phyloP scores from a whole-genome alignment of 2,797 vertebrate genomes.

The Sebastes variabilis region DNA sequence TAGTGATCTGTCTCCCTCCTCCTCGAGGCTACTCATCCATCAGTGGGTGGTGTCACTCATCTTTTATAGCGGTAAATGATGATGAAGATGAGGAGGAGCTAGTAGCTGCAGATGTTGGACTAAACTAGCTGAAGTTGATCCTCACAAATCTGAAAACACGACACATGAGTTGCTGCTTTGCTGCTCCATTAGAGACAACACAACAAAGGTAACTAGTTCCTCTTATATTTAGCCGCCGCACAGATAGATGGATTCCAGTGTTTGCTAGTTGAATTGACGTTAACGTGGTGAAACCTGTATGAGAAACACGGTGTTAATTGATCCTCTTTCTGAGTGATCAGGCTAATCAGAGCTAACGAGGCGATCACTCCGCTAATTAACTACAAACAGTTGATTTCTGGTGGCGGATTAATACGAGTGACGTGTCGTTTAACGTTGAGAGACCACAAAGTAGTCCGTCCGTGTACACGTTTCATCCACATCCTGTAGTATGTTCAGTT shows the following conservation, averaged over 20 bases:
- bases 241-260: not conserved
- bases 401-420: no score
- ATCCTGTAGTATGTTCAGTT: no score
- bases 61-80: not conserved
- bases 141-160: rapidly evolving
- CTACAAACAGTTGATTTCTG: no score
- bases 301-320: not conserved
- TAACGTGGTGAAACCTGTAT: not conserved
- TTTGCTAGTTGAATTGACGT: rapidly evolving
- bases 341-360: constrained; percentile 1
- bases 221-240: no score
- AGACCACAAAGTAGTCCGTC: not conserved
- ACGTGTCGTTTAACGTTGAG: not conserved
- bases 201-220: not conserved
- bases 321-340: not conserved
- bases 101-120: constrained; percentile 33
- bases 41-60: not conserved
- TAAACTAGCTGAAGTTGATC: not conserved
- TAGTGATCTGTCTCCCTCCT: no score
- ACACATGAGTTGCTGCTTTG: not conserved
- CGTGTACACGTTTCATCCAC: not conserved
- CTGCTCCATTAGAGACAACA: not conserved
- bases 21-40: no score
- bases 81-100: constrained; percentile 27
- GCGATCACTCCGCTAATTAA: not conserved